Base-by-base conservation (phyloP, 2,888 invertebrate genomes). In the Amiota minor region DNA sequence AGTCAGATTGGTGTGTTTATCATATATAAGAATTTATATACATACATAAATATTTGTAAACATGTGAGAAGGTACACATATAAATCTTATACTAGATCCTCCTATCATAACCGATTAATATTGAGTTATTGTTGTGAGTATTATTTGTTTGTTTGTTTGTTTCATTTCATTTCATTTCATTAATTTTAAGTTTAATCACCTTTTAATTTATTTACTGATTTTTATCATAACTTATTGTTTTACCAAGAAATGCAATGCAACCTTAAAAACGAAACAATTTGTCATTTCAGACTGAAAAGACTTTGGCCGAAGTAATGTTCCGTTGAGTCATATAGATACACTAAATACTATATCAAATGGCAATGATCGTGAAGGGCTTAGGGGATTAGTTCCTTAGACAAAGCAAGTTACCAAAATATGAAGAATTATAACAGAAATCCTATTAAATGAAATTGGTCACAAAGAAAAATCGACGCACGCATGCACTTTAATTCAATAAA, bases 201-300 rank as follows among this genome's bases (percentile, higher is more conserved):
- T 50, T 53, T 23, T 53, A 23, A 68, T 18, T 12, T 50, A 10
- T 47, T 64, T 16, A 20, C 12, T 50, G 6, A 11, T 62, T 62
- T 64, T 45, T 14, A n/a, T 64, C n/a, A 47, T 65, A 46, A 16
- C 16, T 18, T 65, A 9, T 65, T 68, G 3, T 23, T 68, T 20
- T 35, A 50, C 2, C 2, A 64, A 18, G n/a, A 45, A 45, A 56
- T 10, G 16, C 56, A 56, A 56, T 10, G 16, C 56, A 56, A 56
- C n/a, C 56, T n/a, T 50, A 50, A 50, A 50, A 9, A 10, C 56
- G 9, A 56, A 56, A 59, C 16, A 23, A 82, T 80, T 78, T 86
- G 82, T 87, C 77, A 80, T 90, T 91, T 73, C 91, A 95, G 95
- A 95, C 95, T 78, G 95, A 96, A 90, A 93, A 93, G 88, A 94